These are phyloP conservation scores for Teinopalpus imperialis DNA, from an alignment of 2,888 invertebrate genomes.

Conservation along the genomic window DNA sequence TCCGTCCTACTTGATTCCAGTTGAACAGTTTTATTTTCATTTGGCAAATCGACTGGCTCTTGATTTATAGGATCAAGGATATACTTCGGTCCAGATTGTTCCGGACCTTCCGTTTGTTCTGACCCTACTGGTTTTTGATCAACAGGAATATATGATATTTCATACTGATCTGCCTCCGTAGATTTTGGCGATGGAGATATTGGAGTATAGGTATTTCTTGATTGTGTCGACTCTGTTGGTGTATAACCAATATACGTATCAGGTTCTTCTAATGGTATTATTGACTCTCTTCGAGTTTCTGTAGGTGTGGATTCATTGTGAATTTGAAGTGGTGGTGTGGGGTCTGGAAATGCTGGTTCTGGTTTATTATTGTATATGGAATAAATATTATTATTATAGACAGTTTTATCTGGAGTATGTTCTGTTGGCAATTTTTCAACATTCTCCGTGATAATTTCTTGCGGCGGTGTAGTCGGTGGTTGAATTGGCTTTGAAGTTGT, in stretches of 20 bases:
- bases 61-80: conserved; percentile 6
- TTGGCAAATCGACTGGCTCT: background rate
- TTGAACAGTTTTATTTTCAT: conserved; percentile 16
- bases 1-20: conserved; percentile 30
- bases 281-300: conserved; percentile 27
- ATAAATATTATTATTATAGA: conserved; percentile 16
- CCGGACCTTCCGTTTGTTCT: conserved; percentile 16
- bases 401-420: background rate
- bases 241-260: conserved; percentile 3
- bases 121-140: conserved; percentile 28
- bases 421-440: conserved; percentile 5
- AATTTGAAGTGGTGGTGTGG: conserved; percentile 23
- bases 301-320: conserved; percentile 30
- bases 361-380: conserved; percentile 9
- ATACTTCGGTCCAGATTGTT: conserved; percentile 16
- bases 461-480: conserved; percentile 24
- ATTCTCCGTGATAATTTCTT: conserved; percentile 21
- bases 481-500: conserved; percentile 21
- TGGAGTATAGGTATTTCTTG: background rate
- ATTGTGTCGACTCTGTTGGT: conserved; percentile 3
- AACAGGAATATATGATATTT: conserved; percentile 25
- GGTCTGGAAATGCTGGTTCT: conserved; percentile 24
- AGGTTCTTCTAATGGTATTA: conserved; percentile 19
- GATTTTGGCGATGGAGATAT: conserved; percentile 23
- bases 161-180: conserved; percentile 5